phyloP scores from a whole-genome alignment of 2,888 invertebrate species.

The Leptarthrus brevirostris region DNA sequence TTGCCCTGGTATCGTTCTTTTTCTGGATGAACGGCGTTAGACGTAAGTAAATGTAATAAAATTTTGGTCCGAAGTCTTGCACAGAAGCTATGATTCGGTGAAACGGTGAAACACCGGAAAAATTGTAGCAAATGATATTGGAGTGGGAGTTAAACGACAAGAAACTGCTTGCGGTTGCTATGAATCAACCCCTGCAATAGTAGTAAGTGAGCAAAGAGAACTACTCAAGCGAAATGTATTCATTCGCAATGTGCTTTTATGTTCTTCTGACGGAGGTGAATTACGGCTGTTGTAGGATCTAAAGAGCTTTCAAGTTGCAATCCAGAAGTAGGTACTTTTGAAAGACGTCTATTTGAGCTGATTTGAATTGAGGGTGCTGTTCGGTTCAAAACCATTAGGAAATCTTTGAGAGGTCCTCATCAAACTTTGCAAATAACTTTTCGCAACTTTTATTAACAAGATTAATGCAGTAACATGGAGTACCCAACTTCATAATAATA shows the following conservation, averaged over 20 bases:
- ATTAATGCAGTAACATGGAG: too few species aligned
- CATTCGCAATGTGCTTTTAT: not conserved
- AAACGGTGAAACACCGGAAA: not conserved
- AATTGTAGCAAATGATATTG: not conserved
- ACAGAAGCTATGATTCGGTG: not conserved
- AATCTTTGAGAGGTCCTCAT: too few species aligned
- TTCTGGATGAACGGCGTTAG: not conserved
- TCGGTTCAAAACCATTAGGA: too few species aligned
- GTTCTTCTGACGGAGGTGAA: not conserved
- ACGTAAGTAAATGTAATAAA: not conserved
- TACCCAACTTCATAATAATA: too few species aligned
- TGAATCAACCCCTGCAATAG: not conserved
- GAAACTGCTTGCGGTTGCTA: not conserved
- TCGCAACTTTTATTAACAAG: too few species aligned
- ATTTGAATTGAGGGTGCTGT: too few species aligned
- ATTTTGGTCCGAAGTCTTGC: not conserved
- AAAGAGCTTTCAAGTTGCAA: not conserved
- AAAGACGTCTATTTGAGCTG: too few species aligned
- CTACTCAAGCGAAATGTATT: not conserved
- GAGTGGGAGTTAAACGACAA: not conserved
- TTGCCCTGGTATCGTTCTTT: not conserved
- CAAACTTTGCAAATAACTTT: too few species aligned
- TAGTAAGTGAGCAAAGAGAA: not conserved
- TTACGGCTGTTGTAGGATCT: not conserved
- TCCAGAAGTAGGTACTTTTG: not conserved